A percentile compares a stretch with the other conserved stretches of the same genome.
phyloP scores from a whole-genome alignment of 2,888 invertebrate genomes.

The Morpho helenor region DNA sequence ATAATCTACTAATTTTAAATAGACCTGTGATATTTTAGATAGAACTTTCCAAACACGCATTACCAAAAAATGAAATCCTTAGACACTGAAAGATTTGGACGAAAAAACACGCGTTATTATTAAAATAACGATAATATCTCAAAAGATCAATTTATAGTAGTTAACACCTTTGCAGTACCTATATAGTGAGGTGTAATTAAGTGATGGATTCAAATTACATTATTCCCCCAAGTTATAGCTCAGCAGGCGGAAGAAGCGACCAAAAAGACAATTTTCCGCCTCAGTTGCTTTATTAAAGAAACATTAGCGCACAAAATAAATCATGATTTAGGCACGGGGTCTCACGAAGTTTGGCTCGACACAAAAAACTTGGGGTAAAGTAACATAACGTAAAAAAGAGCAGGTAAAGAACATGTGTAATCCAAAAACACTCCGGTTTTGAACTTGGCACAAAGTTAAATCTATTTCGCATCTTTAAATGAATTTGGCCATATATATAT shows the following conservation, averaged over 20 bases:
- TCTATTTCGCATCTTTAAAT: neutral
- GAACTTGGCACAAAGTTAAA: neutral
- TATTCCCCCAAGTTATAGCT: conserved; percentile 17
- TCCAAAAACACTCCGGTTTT: neutral
- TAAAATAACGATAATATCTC: too few relatives aligned
- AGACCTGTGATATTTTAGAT: too few relatives aligned
- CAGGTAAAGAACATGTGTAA: conserved; percentile 14
- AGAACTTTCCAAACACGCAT: too few relatives aligned
- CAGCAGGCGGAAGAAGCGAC: conserved; percentile 21
- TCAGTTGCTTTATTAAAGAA: conserved; percentile 33
- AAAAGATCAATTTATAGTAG: too few relatives aligned
- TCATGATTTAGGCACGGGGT: conserved; percentile 28
- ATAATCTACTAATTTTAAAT: too few relatives aligned
- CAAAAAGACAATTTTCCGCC: conserved; percentile 32
- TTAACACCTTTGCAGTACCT: too few relatives aligned
- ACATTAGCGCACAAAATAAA: conserved; percentile 37
- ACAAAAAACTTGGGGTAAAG: conserved; percentile 11
- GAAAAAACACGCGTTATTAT: too few relatives aligned
- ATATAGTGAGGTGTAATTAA: conserved; percentile 16
- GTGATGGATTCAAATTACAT: conserved; percentile 26
- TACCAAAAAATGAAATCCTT: too few relatives aligned
- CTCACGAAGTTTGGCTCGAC: conserved; percentile 8
- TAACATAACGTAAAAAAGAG: conserved; percentile 8
- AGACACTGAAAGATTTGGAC: too few relatives aligned
- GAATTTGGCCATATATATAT: too few relatives aligned